These are phyloP conservation scores for Gymnoscopelus braueri DNA, from an alignment of 2,797 vertebrate genomes.

Conservation along the genomic window DNA sequence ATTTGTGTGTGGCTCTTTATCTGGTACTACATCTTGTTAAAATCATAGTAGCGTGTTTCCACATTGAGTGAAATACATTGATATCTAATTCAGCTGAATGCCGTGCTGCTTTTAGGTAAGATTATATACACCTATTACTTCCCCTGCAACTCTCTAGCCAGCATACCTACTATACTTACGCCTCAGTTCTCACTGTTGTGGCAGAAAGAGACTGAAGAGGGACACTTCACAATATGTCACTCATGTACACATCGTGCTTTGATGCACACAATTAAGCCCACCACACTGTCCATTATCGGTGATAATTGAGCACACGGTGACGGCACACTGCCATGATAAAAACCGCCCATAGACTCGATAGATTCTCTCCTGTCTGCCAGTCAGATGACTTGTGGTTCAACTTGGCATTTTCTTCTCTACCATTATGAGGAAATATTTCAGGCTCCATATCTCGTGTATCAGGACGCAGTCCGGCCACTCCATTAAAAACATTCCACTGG, in stretches of 20 bases:
- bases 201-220: constrained; percentile 11
- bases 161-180: constrained; percentile 57
- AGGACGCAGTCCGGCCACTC: constrained; percentile 21
- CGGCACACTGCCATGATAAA: constrained; percentile 12
- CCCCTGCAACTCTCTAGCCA: constrained; percentile 51
- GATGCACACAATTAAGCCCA: constrained; percentile 30
- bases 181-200: constrained; percentile 25
- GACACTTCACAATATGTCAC: constrained; percentile 38
- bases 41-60: constrained; percentile 35
- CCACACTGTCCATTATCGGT: constrained; percentile 27
- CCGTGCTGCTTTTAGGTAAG: constrained; percentile 59
- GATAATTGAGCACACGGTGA: not conserved
- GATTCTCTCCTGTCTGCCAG: constrained; percentile 10
- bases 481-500: constrained; percentile 52
- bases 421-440: constrained; percentile 39
- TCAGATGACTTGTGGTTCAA: constrained; percentile 18
- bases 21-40: constrained; percentile 39
- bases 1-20: constrained; percentile 15
- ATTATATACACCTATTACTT: constrained; percentile 59
- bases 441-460: constrained; percentile 19
- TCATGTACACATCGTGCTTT: not conserved
- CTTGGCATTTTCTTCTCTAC: constrained; percentile 11
- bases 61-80: constrained; percentile 26
- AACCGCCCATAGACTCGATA: not conserved
- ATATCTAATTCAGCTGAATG: constrained; percentile 61